A percentile compares a stretch with the other conserved stretches of the same genome.
Conservation (phyloP, 1,140 invertebrate species). For the Zaprionus ghesquierei region DNA sequence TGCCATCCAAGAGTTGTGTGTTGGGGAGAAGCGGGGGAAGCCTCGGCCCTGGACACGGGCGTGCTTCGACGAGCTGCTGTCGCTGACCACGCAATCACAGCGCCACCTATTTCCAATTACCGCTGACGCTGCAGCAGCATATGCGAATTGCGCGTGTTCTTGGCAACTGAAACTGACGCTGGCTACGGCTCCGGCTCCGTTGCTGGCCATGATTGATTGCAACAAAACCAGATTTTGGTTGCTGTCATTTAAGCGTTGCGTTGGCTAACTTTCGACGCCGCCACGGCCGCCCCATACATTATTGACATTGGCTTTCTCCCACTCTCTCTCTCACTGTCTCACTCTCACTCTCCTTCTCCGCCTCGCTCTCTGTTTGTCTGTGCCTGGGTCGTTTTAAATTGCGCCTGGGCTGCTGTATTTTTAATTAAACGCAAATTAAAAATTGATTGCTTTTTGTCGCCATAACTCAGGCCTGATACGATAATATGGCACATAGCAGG, state of each 20-base stretch:
- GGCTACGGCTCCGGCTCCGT: background rate
- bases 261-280: conserved; percentile 60
- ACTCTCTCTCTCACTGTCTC: background rate
- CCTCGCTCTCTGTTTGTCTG: background rate
- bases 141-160: conserved; percentile 1
- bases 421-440: conserved; percentile 79
- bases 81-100: conserved; percentile 65
- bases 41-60: too few species aligned
- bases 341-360: background rate
- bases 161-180: conserved; percentile 3
- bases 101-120: conserved; percentile 79
- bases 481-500: conserved; percentile 32
- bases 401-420: conserved; percentile 56
- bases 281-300: conserved; percentile 12
- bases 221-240: conserved; percentile 79
- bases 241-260: conserved; percentile 69
- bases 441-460: conserved; percentile 79
- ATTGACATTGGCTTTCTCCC: conserved; percentile 23
- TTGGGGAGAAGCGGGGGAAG: background rate
- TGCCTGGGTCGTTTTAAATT: conserved; percentile 63
- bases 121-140: conserved; percentile 51
- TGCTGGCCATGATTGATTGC: conserved; percentile 71
- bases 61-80: background rate
- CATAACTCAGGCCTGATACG: conserved; percentile 45
- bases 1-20: background rate